Evolutionary conservation across 2,888 invertebrate species (phyloP).

Genomic region (Chorisops tibialis): DNA sequence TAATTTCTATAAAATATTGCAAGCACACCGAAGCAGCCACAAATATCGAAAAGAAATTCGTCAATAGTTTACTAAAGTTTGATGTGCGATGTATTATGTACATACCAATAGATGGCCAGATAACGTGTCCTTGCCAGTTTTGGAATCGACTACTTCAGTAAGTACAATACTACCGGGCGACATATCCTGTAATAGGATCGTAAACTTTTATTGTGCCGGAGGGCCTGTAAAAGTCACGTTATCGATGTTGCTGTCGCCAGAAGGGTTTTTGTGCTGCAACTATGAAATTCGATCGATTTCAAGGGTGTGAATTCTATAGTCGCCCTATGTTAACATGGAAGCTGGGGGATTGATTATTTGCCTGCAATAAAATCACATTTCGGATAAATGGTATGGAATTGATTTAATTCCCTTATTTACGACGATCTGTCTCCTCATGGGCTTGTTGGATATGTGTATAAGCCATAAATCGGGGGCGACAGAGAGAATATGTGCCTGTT

Average conservation of each 20-base stretch:
- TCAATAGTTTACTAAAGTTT: too few relatives aligned
- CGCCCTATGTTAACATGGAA: too few relatives aligned
- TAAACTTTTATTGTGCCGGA: conserved; percentile 17
- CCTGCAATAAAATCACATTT: conserved; percentile 16
- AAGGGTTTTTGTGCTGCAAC: conserved; percentile 2
- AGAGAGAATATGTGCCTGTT: too few relatives aligned
- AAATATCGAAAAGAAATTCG: too few relatives aligned
- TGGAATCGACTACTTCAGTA: too few relatives aligned
- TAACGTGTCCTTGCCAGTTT: background rate
- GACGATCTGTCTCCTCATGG: background rate
- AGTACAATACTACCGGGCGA: background rate
- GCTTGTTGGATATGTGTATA: background rate
- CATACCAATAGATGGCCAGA: background rate
- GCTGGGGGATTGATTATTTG: conserved; percentile 9
- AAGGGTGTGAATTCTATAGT: too few relatives aligned
- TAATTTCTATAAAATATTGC: too few relatives aligned
- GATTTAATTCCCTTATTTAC: conserved; percentile 7
- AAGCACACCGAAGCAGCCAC: too few relatives aligned
- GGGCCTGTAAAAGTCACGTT: conserved; percentile 20
- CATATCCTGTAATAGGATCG: conserved; percentile 5
- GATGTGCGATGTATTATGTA: too few relatives aligned
- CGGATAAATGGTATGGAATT: conserved; percentile 17
- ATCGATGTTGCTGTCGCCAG: conserved; percentile 16
- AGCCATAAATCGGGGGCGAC: too few relatives aligned
- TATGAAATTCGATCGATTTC: background rate